Evolutionary conservation across 2,888 invertebrate genomes (phyloP), one percentile per base, ranked within the genome.

Genomic region (Drosophila melanosoma): DNA sequence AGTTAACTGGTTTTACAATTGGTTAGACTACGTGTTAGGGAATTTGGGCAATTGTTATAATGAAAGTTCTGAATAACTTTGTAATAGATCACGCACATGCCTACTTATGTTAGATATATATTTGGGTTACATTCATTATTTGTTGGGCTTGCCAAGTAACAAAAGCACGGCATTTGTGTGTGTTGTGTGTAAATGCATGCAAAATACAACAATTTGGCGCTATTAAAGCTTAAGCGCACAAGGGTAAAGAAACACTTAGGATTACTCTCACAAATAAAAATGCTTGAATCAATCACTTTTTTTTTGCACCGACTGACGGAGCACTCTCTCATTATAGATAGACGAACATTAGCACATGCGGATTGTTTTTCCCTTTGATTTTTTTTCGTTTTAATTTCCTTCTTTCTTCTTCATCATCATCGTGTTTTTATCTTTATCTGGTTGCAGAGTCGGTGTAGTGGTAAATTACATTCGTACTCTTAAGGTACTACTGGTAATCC

Each of bases 151-250:
- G 66, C 36, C 51, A 53, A 32, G 32, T 52, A 12, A 36, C 42
- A 42, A 59, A 51, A 40, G 70, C 52, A 49, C 64, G 45, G n/a
- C 49, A 23, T 40, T 15, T 36, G 32, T 57, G 26, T 42, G 53
- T 76, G 35, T 11, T 42, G 42, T 60, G 20, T 38, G 58, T 76
- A 73, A 74, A 77, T 78, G 76, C 68, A 63, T 69, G 69, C 29
- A 57, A 76, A 76, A 53, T 74, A 74, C 65, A 65, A 78, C 74
- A 68, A 62, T 29, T 76, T 32, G 65, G 59, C 76, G 63, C 56
- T 51, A 20, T 36, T 17, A n/a, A 15, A 17, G 26, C 11, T 32
- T 5, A 20, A 32, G 60, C 60, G 60, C 60, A 35, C 23, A 11
- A 40, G 36, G 15, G 15, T 8, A 23, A 54, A 17, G n/a, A 54